Conservation (phyloP, 2,797 vertebrate species). For the Hydrocynus forskahlii region DNA sequence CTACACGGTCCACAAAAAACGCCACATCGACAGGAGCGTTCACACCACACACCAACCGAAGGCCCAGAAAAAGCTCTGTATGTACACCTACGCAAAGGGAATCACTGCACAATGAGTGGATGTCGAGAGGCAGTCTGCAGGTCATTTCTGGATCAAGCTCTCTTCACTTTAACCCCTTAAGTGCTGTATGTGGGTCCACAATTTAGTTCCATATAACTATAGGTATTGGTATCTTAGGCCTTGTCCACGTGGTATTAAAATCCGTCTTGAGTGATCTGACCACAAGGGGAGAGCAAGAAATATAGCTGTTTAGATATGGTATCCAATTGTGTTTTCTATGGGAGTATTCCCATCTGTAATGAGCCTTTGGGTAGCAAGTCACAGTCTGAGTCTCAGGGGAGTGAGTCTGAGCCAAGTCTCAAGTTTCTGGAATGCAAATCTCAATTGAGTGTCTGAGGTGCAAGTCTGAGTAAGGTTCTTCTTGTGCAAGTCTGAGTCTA, state of each 20-base stretch:
- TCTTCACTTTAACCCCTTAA: background rate
- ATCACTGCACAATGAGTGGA: constrained; percentile 7
- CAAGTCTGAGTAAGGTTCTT: too few species aligned
- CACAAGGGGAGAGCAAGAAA: too few species aligned
- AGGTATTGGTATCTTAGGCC: too few species aligned
- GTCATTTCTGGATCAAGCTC: background rate
- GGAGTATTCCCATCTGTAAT: background rate
- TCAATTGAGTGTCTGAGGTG: too few species aligned
- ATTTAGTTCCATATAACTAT: background rate
- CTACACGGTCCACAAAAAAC: constrained; percentile 65
- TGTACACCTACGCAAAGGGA: background rate
- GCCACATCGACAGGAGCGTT: constrained; percentile 61
- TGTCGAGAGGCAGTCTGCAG: background rate
- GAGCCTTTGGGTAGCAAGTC: background rate
- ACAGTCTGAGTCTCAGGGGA: background rate
- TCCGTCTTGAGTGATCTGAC: background rate
- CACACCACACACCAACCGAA: constrained; percentile 51
- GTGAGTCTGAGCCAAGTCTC: background rate
- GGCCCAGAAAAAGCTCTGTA: constrained; percentile 38
- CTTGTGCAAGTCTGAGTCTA: too few species aligned
- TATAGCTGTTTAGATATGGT: too few species aligned
- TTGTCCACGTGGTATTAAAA: background rate
- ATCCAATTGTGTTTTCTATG: too few species aligned
- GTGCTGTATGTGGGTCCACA: background rate
- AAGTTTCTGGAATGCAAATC: too few species aligned